These are phyloP conservation scores for Rhabdophis nuchalis DNA, from an alignment of 2,797 vertebrate species.

Conservation along the genomic window DNA sequence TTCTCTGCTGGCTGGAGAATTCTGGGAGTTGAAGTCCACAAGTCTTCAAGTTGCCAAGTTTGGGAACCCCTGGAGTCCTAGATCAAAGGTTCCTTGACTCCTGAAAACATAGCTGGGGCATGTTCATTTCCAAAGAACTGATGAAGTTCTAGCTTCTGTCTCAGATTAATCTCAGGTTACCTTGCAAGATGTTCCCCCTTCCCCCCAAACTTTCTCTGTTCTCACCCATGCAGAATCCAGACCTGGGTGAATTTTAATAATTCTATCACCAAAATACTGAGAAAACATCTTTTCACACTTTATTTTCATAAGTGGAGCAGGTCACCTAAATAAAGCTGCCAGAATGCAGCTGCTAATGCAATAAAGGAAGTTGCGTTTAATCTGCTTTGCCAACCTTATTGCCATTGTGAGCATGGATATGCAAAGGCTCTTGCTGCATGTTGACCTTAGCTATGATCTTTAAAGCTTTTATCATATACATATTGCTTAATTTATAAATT, in stretches of 20 bases:
- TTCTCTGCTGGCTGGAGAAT: no score
- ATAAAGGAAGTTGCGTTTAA: background rate
- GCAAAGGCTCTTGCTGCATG: background rate
- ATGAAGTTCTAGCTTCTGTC: background rate
- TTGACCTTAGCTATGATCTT: background rate
- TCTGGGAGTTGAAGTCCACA: no score
- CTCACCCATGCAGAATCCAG: background rate
- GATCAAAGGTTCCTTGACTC: no score
- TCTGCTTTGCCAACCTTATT: background rate
- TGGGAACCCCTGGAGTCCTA: no score
- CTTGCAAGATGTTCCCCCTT: background rate
- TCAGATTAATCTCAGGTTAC: background rate
- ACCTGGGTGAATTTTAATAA: background rate
- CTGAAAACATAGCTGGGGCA: no score
- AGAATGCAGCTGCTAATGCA: background rate
- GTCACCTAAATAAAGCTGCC: background rate
- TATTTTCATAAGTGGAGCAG: background rate
- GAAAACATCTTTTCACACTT: background rate
- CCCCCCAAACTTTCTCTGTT: background rate
- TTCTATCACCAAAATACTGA: background rate
- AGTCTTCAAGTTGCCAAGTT: no score
- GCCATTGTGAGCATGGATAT: background rate
- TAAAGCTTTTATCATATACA: background rate
- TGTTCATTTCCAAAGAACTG: background rate
- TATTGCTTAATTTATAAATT: background rate